Evolutionary conservation across 2,113 vertebrate genomes (phyloP).

Genomic region (Oxygymnocypris stewartii): DNA sequence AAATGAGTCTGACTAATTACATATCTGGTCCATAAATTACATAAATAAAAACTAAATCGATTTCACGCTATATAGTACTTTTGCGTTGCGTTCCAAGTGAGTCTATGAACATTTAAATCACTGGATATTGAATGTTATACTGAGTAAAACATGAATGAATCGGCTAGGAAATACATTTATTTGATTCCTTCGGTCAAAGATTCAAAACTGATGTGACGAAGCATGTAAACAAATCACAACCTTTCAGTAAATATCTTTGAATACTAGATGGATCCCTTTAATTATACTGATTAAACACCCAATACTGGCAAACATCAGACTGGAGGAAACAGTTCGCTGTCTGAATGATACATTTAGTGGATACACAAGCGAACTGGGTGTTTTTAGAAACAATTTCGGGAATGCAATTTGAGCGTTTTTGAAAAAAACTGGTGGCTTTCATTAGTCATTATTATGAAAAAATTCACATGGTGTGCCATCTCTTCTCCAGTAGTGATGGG

Average conservation of each 20-base stretch:
- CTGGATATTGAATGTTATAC: slow-evolving; percentile 7
- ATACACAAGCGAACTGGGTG: neutral
- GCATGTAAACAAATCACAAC: slow-evolving; percentile 57
- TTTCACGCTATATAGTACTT: slow-evolving; percentile 46
- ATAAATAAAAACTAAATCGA: slow-evolving; percentile 69
- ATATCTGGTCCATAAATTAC: slow-evolving; percentile 84
- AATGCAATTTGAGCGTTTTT: neutral
- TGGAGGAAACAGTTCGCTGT: slow-evolving; percentile 55
- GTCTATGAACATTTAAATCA: slow-evolving; percentile 8
- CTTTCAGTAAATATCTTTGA: slow-evolving; percentile 41
- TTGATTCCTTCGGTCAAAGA: slow-evolving; percentile 39
- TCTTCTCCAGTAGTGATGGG: slow-evolving; percentile 31
- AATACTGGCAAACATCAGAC: slow-evolving; percentile 62
- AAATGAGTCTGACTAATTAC: slow-evolving; percentile 73
- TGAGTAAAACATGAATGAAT: slow-evolving; percentile 9
- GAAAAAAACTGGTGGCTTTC: neutral
- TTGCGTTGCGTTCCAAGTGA: slow-evolving; percentile 16
- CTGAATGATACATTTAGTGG: slow-evolving; percentile 48
- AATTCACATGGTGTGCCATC: slow-evolving; percentile 17
- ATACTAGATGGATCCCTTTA: slow-evolving; percentile 52
- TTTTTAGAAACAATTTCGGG: neutral
- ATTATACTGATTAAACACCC: slow-evolving; percentile 52
- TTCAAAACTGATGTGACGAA: slow-evolving; percentile 34
- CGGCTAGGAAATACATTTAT: slow-evolving; percentile 38
- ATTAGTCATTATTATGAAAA: slow-evolving; percentile 7